Percentiles rank a stretch among this genome's conserved stretches.
Conservation (phyloP, 2,797 vertebrate species). For the Trachops cirrhosus region DNA sequence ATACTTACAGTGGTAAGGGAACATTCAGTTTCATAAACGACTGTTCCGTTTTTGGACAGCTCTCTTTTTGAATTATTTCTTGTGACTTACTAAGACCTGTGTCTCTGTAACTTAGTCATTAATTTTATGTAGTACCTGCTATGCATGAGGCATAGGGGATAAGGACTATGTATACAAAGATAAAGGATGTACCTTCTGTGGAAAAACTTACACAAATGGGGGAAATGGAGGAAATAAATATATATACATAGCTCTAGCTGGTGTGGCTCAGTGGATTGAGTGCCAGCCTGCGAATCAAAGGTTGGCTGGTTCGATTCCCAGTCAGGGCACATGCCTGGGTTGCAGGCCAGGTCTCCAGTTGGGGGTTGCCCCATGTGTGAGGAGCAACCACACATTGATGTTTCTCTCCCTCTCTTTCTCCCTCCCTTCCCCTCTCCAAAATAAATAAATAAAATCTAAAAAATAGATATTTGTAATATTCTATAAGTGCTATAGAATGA, state of each 20-base stretch:
- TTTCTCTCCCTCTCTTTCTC: no score
- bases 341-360: no score
- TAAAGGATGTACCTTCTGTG: background rate
- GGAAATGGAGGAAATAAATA: background rate
- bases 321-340: no score
- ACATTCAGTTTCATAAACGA: background rate
- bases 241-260: background rate
- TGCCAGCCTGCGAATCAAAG: no score
- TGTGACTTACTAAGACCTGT: background rate
- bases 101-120: background rate
- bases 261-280: no score
- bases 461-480: background rate
- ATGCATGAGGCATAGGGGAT: background rate
- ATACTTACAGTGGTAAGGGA: background rate
- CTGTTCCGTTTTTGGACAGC: background rate
- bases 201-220: background rate
- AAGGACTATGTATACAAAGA: background rate
- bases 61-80: constrained; percentile 36
- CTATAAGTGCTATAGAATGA: background rate
- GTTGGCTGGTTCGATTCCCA: no score
- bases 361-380: no score
- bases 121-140: background rate
- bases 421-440: no score
- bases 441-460: no score
- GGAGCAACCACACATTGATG: no score